Percentiles rank a stretch among this genome's conserved stretches.
These are phyloP conservation scores for Polia nebulosa DNA, from an alignment of 2,888 invertebrate genomes.

Conservation along the genomic window DNA sequence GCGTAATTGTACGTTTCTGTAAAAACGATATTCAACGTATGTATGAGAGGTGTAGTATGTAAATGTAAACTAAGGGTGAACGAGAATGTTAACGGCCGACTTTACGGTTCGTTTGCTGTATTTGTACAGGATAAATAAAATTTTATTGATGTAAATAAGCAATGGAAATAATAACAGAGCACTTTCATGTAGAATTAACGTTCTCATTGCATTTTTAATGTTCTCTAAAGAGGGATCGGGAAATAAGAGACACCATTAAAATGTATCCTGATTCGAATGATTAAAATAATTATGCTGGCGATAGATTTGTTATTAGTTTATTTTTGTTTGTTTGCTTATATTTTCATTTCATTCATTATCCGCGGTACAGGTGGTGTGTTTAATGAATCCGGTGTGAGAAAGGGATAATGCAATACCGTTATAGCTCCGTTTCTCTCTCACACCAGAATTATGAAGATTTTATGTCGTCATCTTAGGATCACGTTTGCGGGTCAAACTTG, in stretches of 20 bases:
- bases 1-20: constrained; percentile 81
- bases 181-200: constrained; percentile 63
- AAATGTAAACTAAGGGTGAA: constrained; percentile 78
- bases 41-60: constrained; percentile 75
- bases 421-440: too few species aligned
- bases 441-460: too few species aligned
- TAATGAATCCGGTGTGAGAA: too few species aligned
- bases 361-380: too few species aligned
- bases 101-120: constrained; percentile 66
- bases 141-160: constrained; percentile 73
- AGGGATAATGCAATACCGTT: too few species aligned
- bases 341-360: not conserved
- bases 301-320: constrained; percentile 12
- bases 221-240: constrained; percentile 60
- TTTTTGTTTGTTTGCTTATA: not conserved
- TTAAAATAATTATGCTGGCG: constrained; percentile 5
- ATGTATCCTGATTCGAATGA: constrained; percentile 50
- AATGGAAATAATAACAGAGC: constrained; percentile 70
- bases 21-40: constrained; percentile 75
- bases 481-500: too few species aligned
- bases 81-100: constrained; percentile 64
- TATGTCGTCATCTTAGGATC: too few species aligned
- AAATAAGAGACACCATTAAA: constrained; percentile 39
- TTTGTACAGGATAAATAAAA: constrained; percentile 68
- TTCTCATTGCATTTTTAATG: constrained; percentile 58